A percentile compares a stretch with the other conserved stretches of the same genome.
phyloP scores from a whole-genome alignment of 2,113 vertebrate genomes.

The Arothron firmamentum region DNA sequence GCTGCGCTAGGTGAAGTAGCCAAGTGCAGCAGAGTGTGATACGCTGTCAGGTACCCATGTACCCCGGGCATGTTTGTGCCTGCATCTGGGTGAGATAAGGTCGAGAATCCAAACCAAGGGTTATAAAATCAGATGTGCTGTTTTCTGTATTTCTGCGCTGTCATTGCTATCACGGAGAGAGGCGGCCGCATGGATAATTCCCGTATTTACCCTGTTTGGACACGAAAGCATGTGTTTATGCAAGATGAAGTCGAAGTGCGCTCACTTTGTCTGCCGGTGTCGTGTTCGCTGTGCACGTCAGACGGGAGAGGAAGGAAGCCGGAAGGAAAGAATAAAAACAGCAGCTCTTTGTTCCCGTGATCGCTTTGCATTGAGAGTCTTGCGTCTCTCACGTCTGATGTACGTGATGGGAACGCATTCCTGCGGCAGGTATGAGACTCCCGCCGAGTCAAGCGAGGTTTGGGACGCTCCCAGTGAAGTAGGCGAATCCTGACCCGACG shows the following conservation, averaged over 20 bases:
- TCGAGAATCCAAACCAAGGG: constrained; percentile 36
- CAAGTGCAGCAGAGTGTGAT: constrained; percentile 28
- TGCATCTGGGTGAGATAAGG: constrained; percentile 16
- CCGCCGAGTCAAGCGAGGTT: constrained; percentile 46
- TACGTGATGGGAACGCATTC: constrained; percentile 27
- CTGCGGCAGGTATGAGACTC: constrained; percentile 31
- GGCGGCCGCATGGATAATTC: no score
- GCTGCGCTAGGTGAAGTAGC: constrained; percentile 16
- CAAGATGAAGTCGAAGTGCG: background rate
- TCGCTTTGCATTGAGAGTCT: constrained; percentile 8
- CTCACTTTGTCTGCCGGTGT: no score
- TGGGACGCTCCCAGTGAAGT: constrained; percentile 37
- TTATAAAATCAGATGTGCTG: background rate
- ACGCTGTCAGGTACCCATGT: constrained; percentile 16
- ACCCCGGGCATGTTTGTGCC: constrained; percentile 20
- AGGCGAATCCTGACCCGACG: constrained; percentile 27
- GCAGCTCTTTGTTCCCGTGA: background rate
- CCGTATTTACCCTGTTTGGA: background rate
- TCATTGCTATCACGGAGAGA: no score
- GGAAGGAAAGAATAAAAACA: no score
- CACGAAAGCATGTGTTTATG: background rate
- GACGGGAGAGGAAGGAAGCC: no score
- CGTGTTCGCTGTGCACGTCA: no score
- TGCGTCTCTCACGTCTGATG: constrained; percentile 29
- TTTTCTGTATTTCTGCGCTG: background rate